Base-by-base conservation (phyloP, 2,113 vertebrate genomes). In the Tachysurus fulvidraco region DNA sequence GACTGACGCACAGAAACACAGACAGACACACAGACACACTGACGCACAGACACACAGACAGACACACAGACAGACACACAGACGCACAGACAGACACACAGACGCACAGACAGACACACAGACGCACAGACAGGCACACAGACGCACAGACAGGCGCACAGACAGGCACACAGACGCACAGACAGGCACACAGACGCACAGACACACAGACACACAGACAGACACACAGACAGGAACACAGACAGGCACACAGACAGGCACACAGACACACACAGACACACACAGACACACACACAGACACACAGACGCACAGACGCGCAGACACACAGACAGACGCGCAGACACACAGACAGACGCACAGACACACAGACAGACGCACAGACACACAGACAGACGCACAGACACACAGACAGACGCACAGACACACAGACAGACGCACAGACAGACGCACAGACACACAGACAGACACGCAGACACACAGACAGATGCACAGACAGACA, bases 211-310 rank as follows among this genome's bases (percentile, higher is more conserved):
- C 1, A 36, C 2, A 2, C 36, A 36, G 1, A 36, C 36, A 36
- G 36, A 36, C 36, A 36, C 36, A 36, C 36, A 36, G 36, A 36
- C 2, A 2, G n/a, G n/a, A n/a, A n/a, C 36, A 36, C n/a, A n/a
- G n/a, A n/a, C n/a, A n/a, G n/a, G n/a, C n/a, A 94, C 92, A 93
- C 83, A 92, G 89, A 90, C 89, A 90, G 88, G 81, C 44, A 82
- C 28, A 83, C 62, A 85, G 28, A 83, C 41, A 94, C 91, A 93
- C 83, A 92, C 44, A 83, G 16, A 78, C 36, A 71, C 52, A 64
- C 57, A 54, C 50, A 83, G 36, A 36, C 36, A 94, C 91, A 93
- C 83, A 92, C 89, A 90, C 89, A 90, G 88, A 83, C 44, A 82
- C 28, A 83, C 74, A 85, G 28, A 83, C 41, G 94, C 91, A 93